These are phyloP conservation scores for Drosophila willistoni DNA, from an alignment of 1,140 invertebrate species.

Conservation along the genomic window DNA sequence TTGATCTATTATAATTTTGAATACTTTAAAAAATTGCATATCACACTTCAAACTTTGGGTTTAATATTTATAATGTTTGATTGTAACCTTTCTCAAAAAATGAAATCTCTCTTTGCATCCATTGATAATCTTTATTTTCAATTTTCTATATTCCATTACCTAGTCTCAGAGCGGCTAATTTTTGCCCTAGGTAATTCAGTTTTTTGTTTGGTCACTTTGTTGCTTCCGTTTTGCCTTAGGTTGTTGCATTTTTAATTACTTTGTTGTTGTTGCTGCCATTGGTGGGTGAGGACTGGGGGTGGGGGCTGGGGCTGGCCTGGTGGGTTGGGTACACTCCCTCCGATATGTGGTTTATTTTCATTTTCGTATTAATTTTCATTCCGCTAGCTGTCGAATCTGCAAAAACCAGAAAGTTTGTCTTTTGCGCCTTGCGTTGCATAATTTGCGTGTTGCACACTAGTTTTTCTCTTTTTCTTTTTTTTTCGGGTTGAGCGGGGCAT, in stretches of 20 bases:
- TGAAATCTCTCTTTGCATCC: too few species aligned
- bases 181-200: neutral
- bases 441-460: conserved; percentile 67
- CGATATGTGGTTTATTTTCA: conserved; percentile 37
- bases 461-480: conserved; percentile 30
- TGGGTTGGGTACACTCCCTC: conserved; percentile 20
- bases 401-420: conserved; percentile 72
- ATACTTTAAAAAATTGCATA: too few species aligned
- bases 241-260: conserved; percentile 74
- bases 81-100: too few species aligned
- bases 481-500: conserved; percentile 21
- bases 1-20: too few species aligned
- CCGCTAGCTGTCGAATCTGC: conserved; percentile 67
- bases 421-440: conserved; percentile 74
- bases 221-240: conserved; percentile 38
- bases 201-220: conserved; percentile 19
- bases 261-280: conserved; percentile 40
- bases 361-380: conserved; percentile 77
- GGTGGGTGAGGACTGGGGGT: conserved; percentile 24
- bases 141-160: neutral
- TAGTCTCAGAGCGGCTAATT: neutral
- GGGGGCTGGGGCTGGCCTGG: conserved; percentile 6
- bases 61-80: too few species aligned
- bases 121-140: neutral
- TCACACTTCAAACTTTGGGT: too few species aligned